Evolutionary conservation across 1,140 invertebrate genomes (phyloP).

Genomic region (Drosophila mauritiana): DNA sequence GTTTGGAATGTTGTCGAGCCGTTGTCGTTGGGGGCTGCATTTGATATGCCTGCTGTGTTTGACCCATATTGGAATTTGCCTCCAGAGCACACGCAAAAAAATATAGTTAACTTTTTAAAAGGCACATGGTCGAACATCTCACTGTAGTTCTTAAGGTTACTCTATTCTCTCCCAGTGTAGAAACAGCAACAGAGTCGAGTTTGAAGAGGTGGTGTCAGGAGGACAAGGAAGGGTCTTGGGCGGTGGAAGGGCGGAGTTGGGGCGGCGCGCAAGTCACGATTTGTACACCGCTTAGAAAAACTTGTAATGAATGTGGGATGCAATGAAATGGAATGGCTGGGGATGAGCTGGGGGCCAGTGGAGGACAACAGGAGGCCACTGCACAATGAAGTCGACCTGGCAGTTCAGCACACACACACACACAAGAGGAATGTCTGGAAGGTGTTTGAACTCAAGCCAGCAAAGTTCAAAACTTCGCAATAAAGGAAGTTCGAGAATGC

Average conservation of each 20-base stretch:
- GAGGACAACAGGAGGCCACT: conserved; percentile 33
- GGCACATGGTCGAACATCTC: too few species aligned
- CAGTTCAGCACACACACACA: conserved; percentile 28
- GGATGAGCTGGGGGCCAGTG: conserved; percentile 12
- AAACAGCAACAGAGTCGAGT: conserved; percentile 24
- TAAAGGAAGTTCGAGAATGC: conserved; percentile 44
- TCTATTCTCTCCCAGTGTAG: background rate
- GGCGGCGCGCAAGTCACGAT: conserved; percentile 62
- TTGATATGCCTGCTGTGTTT: conserved; percentile 82
- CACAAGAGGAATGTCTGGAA: conserved; percentile 25
- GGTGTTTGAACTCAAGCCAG: conserved; percentile 66
- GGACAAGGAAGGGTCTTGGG: background rate
- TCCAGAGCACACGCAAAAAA: conserved; percentile 27
- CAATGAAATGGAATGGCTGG: conserved; percentile 38
- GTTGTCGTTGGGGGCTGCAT: conserved; percentile 61
- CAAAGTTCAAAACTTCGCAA: conserved; percentile 60
- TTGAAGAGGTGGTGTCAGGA: conserved; percentile 6
- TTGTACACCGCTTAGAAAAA: conserved; percentile 73
- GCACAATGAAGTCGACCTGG: conserved; percentile 59
- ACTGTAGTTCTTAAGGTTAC: too few species aligned
- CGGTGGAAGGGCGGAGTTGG: conserved; percentile 8
- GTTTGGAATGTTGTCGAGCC: conserved; percentile 60
- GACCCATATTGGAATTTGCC: conserved; percentile 83
- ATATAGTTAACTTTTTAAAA: background rate
- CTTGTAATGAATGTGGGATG: conserved; percentile 68